Base-by-base conservation (phyloP, 2,797 vertebrate species). In the Eulemur mongoz region DNA sequence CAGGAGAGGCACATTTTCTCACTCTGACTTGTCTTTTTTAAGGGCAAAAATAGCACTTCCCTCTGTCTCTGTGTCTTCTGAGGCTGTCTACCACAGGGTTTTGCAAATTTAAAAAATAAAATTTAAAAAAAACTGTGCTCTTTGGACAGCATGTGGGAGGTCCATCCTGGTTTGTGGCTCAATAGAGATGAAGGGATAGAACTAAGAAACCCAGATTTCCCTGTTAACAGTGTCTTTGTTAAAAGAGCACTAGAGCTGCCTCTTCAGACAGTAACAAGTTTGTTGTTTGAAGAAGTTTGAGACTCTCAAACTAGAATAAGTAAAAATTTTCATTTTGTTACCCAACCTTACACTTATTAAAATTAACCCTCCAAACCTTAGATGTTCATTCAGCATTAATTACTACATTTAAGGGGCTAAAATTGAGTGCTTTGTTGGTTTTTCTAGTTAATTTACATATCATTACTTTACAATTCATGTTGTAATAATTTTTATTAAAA, bases 371-470 rank as follows among this genome's bases (percentile, higher is more conserved):
- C 93, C 87, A 97, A 96, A 94, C 73, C 81, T 93, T 76, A 95
- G 88, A 91, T 89, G 84, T 96, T 89, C 73, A 94, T 69, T 65
- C 87, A 95, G 86, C 59, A 48, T 95, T 96, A 97, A 97, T 97
- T 95, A 90, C 69, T 89, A 94, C 48, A 90, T 93, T 97, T 96
- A 92, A 96, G 93, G 57, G 84, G 50, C 93, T 95, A 90, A 96
- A 97, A 98, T 97, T 92, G 93, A 93, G 54, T 95, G 88, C 84
- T 97, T 96, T 97, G 96, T 94, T 96, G 92, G 87, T 93, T 98
- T 96, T 84, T 80, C 80, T 70, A 93, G 94, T 94, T 95, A 96
- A 97, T 97, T 97, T 97, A 95, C 97, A 97, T 97, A 92, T 90
- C 94, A 97, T 98, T 97, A 97, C 87, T 96, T 97, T 92, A 93